Evolutionary conservation across 2,888 invertebrate species (phyloP), one percentile per base, ranked within the genome.

Genomic region (Pyrgus malvae): DNA sequence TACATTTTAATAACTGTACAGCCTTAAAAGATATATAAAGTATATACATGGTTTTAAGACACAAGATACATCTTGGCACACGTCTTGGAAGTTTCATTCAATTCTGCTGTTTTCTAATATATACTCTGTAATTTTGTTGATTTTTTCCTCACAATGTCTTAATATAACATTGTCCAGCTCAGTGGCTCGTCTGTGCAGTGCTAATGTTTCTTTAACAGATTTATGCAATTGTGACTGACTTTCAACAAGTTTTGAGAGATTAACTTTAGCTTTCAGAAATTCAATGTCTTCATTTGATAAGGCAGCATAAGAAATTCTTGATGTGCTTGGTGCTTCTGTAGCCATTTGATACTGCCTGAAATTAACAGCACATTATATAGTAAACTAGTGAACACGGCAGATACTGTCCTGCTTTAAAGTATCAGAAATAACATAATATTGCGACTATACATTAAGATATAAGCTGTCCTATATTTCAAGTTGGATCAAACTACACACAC

Each of bases 231-330:
- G 77, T 37, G 71, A 64, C 56, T 86, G 85, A 51, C 70, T 74
- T n/a, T 83, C 83, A 21, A 80, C 62, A 2, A 90, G 68, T 66
- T 83, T 81, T 2, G 78, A 67, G 59, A 85, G 69, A 56, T 83
- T 84, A 0, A 81, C 78, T 67, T 87, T 85, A 12, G 68, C 77
- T 66, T 85, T 86, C 2, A 90, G 60, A 61, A 83, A 90, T 61
- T 84, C 80, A 45, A 87, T 88, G 53, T 90, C 89, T 66, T 90
- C 88, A 62, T 80, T 80, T 65, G 83, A 72, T 53, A 90, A 62
- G 31, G 76, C 71, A 11, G 83, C 70, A 58, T 86, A 88, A 17
- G 81, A 78, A 60, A 86, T 78, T 58, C 69, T 74, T 45, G 84
- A 76, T 66, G 68, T 72, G 50, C 70, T 75, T 5, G 79, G 65